phyloP scores from a whole-genome alignment of 1,140 invertebrate species.

The Rhopalosiphum maidis region DNA sequence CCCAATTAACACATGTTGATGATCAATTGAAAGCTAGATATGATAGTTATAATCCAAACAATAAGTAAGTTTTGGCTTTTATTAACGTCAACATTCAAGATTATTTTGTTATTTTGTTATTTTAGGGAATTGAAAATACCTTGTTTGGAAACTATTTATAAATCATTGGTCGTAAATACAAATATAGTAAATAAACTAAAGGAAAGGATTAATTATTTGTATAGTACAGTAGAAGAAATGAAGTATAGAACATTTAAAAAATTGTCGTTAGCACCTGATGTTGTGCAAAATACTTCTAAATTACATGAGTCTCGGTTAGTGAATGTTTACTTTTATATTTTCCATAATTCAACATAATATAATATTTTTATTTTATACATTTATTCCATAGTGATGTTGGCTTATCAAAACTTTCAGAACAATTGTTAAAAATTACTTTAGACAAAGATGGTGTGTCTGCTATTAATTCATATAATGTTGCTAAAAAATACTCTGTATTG shows the following conservation, averaged over 20 bases:
- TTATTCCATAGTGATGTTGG: constrained; percentile 41
- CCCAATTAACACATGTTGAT: constrained; percentile 49
- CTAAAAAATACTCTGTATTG: constrained; percentile 51
- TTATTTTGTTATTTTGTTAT: background rate
- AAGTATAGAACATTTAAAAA: constrained; percentile 46
- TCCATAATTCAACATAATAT: background rate
- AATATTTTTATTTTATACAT: background rate
- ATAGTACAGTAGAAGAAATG: constrained; percentile 40
- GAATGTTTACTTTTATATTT: background rate
- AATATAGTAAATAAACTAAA: constrained; percentile 51
- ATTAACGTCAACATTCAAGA: background rate
- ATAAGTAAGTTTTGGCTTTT: constrained; percentile 5
- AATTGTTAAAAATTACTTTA: constrained; percentile 52
- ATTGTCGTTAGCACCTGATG: constrained; percentile 29
- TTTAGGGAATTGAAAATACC: constrained; percentile 51
- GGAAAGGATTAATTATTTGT: constrained; percentile 34
- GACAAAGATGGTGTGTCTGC: constrained; percentile 47
- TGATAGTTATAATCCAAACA: constrained; percentile 35
- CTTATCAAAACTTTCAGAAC: constrained; percentile 55
- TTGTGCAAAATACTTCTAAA: constrained; percentile 41
- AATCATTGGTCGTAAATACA: constrained; percentile 44
- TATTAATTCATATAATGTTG: constrained; percentile 54
- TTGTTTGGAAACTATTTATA: constrained; percentile 53
- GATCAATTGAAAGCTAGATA: constrained; percentile 50
- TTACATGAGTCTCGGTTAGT: constrained; percentile 41